phyloP scores from a whole-genome alignment of 2,888 invertebrate genomes.

The Autographa gamma region DNA sequence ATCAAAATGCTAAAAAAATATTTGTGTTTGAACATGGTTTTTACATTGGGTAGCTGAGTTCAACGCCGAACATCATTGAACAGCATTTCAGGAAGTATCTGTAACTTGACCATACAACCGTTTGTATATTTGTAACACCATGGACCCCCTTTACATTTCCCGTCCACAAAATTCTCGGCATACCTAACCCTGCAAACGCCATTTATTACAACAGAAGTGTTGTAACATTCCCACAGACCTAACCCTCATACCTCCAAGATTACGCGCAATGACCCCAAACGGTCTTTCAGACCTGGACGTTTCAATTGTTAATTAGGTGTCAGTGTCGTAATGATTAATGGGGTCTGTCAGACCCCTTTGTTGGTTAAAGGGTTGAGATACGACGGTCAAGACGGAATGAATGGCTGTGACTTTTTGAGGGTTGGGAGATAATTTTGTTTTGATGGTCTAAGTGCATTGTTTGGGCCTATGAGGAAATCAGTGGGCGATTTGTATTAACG shows the following conservation, averaged over 20 bases:
- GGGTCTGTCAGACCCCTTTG: slow-evolving; percentile 62
- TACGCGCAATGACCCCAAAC: slow-evolving; percentile 61
- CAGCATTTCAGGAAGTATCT: neutral
- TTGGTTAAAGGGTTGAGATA: slow-evolving; percentile 63
- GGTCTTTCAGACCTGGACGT: slow-evolving; percentile 56
- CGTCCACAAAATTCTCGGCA: slow-evolving; percentile 13
- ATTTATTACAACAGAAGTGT: slow-evolving; percentile 39
- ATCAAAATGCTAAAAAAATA: too few relatives aligned
- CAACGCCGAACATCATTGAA: neutral
- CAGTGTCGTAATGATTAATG: slow-evolving; percentile 66
- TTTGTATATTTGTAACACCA: neutral
- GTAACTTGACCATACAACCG: neutral
- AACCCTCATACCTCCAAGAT: slow-evolving; percentile 47
- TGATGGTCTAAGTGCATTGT: slow-evolving; percentile 24
- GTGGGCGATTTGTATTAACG: neutral
- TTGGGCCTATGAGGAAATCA: neutral
- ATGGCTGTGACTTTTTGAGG: slow-evolving; percentile 56
- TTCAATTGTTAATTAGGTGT: slow-evolving; percentile 71
- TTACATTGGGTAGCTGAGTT: too few relatives aligned
- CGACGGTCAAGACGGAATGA: slow-evolving; percentile 61
- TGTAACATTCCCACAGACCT: slow-evolving; percentile 27
- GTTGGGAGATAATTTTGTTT: slow-evolving; percentile 50
- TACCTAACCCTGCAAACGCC: slow-evolving; percentile 15
- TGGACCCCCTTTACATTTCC: neutral
- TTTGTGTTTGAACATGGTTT: too few relatives aligned